phyloP scores from a whole-genome alignment of 1,140 invertebrate genomes.

The Dinoponera quadriceps region DNA sequence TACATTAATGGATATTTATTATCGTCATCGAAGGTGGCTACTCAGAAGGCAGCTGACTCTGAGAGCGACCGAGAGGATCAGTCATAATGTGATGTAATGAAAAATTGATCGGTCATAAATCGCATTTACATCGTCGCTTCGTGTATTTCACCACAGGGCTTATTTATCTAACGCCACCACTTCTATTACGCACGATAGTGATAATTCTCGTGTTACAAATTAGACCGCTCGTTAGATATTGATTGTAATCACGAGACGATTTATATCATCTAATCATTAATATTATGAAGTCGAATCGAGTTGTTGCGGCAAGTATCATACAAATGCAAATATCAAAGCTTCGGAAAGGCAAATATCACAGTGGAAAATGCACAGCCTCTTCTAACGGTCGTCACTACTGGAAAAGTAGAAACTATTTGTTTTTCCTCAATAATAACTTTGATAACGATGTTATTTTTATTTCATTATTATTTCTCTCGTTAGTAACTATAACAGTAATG shows the following conservation, averaged over 20 bases:
- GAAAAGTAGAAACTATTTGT: no score
- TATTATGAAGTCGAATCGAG: no score
- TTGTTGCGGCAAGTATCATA: no score
- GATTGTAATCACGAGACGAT: background rate
- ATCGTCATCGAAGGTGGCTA: constrained; percentile 79
- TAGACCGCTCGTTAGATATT: background rate
- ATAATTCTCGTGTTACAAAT: constrained; percentile 6
- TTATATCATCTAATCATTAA: no score
- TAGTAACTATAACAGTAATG: no score
- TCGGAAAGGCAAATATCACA: no score
- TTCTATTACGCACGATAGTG: background rate
- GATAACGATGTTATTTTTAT: no score
- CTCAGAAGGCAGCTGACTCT: constrained; percentile 79
- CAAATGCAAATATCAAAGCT: no score
- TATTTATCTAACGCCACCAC: background rate
- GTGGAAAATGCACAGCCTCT: no score
- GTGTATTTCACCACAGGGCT: background rate
- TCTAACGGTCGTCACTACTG: no score
- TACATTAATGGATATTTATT: constrained; percentile 83
- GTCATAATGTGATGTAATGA: constrained; percentile 59
- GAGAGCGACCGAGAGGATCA: constrained; percentile 68
- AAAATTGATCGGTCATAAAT: constrained; percentile 27
- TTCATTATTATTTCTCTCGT: no score
- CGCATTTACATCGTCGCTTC: constrained; percentile 6
- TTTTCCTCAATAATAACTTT: no score